phyloP scores from a whole-genome alignment of 2,113 vertebrate genomes.

The Phainopepla nitens region DNA sequence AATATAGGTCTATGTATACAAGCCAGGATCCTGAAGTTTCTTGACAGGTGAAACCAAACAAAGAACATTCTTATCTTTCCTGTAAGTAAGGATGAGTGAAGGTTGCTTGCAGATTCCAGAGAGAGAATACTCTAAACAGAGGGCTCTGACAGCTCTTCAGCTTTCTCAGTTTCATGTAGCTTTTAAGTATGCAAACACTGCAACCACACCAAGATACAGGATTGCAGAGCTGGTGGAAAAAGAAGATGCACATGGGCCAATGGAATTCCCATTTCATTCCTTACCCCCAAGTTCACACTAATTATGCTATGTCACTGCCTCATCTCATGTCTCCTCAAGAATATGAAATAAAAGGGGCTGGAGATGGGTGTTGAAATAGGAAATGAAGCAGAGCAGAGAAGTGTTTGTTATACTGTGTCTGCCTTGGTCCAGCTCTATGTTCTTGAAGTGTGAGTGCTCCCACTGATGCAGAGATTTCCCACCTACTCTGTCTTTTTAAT shows the following conservation, averaged over 20 bases:
- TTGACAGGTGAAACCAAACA: not conserved
- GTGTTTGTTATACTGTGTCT: not conserved
- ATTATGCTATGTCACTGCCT: accelerated
- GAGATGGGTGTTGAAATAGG: not conserved
- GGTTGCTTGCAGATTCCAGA: not conserved
- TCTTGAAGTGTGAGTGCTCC: not conserved
- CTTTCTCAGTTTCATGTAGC: not conserved
- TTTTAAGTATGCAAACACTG: not conserved
- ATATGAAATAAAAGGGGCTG: not conserved
- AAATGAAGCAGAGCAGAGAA: not conserved
- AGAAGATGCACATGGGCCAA: accelerated
- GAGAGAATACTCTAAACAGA: not conserved
- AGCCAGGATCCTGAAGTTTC: not conserved
- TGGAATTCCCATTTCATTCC: not conserved
- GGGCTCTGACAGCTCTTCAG: not conserved
- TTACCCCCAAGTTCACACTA: not conserved
- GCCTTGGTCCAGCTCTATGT: not conserved
- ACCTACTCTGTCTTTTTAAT: not conserved
- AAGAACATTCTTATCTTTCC: not conserved
- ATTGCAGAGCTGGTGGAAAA: not conserved
- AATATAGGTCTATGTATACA: not conserved
- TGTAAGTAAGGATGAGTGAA: not conserved
- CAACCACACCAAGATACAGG: not conserved
- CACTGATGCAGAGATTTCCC: not conserved
- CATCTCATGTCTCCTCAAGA: not conserved